Evolutionary conservation across 2,797 vertebrate genomes (phyloP).

Genomic region (Arctocebus calabarensis): DNA sequence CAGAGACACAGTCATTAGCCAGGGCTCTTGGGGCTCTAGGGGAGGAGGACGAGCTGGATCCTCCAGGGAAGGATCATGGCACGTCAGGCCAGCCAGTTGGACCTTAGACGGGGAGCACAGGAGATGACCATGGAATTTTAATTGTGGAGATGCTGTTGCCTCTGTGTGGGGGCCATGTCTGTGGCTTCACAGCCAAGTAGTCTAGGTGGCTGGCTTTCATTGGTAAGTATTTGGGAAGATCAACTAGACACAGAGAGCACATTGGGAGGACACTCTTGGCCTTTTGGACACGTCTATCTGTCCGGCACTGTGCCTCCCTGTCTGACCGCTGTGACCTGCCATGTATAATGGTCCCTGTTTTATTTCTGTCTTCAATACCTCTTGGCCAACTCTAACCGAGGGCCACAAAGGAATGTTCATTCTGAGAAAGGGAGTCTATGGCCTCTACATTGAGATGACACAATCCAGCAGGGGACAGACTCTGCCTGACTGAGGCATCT

Average conservation of each 20-base stretch:
- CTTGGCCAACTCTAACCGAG: neutral
- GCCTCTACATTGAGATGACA: neutral
- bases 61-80: too few species aligned
- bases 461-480: rapidly evolving
- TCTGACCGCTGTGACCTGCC: neutral
- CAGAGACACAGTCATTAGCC: neutral
- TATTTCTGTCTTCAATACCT: neutral
- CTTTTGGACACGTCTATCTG: neutral
- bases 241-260: neutral
- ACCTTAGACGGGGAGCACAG: too few species aligned
- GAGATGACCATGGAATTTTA: neutral
- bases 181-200: neutral
- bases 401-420: neutral
- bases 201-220: neutral
- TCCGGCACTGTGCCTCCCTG: neutral
- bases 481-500: neutral
- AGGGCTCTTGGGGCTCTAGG: neutral
- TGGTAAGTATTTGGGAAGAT: neutral
- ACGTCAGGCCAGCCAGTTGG: neutral
- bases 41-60: neutral
- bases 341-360: neutral
- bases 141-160: neutral
- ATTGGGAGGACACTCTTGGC: too few species aligned
- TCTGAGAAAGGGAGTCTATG: neutral
- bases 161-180: neutral